Conservation (phyloP, 1,140 invertebrate genomes). For the Heterodera schachtii region DNA sequence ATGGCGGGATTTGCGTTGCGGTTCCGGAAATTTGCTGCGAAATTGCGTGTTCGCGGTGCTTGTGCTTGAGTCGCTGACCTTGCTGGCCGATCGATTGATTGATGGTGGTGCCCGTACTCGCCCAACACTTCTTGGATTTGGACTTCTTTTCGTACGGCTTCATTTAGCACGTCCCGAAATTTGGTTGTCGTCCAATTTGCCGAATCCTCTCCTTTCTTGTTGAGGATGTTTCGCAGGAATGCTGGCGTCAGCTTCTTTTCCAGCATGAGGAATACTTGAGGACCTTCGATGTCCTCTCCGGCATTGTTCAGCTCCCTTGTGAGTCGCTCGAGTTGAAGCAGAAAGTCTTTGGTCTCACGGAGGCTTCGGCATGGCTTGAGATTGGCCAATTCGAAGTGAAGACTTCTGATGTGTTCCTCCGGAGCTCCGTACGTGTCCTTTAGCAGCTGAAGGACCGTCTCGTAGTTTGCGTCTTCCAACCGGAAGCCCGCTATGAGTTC, state of each 20-base stretch:
- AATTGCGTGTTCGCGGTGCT: no score
- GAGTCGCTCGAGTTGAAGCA: background rate
- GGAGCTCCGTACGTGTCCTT: constrained; percentile 1
- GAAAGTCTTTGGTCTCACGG: background rate
- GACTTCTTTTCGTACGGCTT: background rate
- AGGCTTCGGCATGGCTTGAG: background rate
- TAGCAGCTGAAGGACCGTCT: background rate
- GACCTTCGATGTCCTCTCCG: constrained; percentile 13
- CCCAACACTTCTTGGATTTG: background rate
- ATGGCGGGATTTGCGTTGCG: no score
- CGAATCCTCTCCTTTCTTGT: background rate
- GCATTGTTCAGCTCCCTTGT: constrained; percentile 4
- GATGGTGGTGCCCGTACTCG: constrained; percentile 1
- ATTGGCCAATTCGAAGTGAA: background rate
- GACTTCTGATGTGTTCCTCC: background rate
- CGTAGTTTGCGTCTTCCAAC: constrained; percentile 7
- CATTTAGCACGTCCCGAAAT: background rate
- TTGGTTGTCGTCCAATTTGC: constrained; percentile 1
- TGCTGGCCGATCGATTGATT: background rate
- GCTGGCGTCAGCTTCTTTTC: constrained; percentile 5
- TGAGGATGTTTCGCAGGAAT: constrained; percentile 7
- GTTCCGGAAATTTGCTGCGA: no score
- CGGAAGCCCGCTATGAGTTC: constrained; percentile 10
- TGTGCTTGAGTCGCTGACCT: no score
- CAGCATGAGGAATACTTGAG: background rate